Conservation (phyloP, 37 sponge, comb jelly and placozoan genomes). For the Spongilla lacustris region DNA sequence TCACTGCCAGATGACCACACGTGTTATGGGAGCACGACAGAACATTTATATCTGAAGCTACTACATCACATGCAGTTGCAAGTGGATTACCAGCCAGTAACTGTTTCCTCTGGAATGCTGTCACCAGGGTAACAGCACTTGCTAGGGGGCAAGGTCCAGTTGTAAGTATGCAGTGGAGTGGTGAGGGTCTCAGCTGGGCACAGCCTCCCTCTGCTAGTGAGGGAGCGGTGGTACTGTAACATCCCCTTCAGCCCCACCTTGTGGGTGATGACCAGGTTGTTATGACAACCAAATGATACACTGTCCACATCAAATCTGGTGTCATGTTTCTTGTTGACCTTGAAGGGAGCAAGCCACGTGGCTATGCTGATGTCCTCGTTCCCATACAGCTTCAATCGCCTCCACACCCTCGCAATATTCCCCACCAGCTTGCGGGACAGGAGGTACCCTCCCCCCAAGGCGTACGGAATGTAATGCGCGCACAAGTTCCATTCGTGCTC, state of each 20-base stretch:
- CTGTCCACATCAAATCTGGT: slow-evolving; percentile 49
- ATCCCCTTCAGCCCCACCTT: slow-evolving; percentile 40
- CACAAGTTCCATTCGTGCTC: slow-evolving; percentile 56
- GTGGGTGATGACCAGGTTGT: slow-evolving; percentile 50
- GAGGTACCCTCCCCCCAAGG: slow-evolving; percentile 70
- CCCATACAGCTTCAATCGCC: slow-evolving; percentile 25
- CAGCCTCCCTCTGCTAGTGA: slow-evolving; percentile 28
- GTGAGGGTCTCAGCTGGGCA: slow-evolving; percentile 37
- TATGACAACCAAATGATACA: slow-evolving; percentile 56
- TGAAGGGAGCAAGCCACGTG: slow-evolving; percentile 52
- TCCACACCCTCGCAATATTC: not conserved
- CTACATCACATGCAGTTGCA: no score
- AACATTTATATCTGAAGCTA: no score
- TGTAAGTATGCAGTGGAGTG: slow-evolving; percentile 46
- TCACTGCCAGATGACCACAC: no score
- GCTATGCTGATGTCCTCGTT: slow-evolving; percentile 63
- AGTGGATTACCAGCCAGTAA: no score
- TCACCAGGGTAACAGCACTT: slow-evolving; percentile 39
- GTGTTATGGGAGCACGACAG: no score
- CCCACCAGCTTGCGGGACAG: slow-evolving; percentile 16
- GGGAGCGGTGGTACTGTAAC: slow-evolving; percentile 15
- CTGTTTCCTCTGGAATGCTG: no score
- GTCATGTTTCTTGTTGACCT: slow-evolving; percentile 38
- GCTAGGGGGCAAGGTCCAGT: slow-evolving; percentile 56
- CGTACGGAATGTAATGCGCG: slow-evolving; percentile 63